Conservation (phyloP, 1,140 invertebrate species). For the Drosophila yakuba region DNA sequence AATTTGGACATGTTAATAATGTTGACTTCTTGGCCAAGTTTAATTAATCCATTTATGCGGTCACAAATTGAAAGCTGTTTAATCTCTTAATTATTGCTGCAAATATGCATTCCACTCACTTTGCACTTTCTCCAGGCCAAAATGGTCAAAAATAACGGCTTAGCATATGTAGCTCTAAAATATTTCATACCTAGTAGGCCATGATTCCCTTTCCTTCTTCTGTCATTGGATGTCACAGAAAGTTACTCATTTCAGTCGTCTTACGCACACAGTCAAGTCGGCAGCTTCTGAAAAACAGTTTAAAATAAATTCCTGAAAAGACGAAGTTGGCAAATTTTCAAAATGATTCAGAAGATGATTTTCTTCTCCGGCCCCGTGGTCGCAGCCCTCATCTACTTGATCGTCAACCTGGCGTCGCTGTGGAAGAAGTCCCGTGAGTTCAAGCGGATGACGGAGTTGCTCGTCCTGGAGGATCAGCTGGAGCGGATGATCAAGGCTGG, state of each 20-base stretch:
- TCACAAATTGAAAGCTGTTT: constrained; percentile 1
- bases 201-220: too few species aligned
- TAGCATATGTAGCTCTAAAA: too few species aligned
- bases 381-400: too few species aligned
- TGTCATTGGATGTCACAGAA: neutral
- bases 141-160: too few species aligned
- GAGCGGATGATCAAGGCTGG: neutral
- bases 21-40: constrained; percentile 5
- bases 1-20: constrained; percentile 24
- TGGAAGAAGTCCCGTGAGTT: too few species aligned
- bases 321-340: neutral
- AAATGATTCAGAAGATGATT: neutral
- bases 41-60: neutral
- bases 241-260: neutral
- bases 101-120: too few species aligned
- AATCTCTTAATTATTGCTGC: neutral
- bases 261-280: neutral
- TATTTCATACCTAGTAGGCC: too few species aligned
- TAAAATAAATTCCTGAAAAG: too few species aligned
- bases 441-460: neutral
- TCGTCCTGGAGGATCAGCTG: neutral
- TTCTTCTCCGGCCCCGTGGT: neutral
- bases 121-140: too few species aligned
- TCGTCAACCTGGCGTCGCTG: too few species aligned
- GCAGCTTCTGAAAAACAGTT: neutral